These are phyloP conservation scores for Strigamia maritima DNA, from an alignment of 2,888 invertebrate genomes.

Conservation along the genomic window DNA sequence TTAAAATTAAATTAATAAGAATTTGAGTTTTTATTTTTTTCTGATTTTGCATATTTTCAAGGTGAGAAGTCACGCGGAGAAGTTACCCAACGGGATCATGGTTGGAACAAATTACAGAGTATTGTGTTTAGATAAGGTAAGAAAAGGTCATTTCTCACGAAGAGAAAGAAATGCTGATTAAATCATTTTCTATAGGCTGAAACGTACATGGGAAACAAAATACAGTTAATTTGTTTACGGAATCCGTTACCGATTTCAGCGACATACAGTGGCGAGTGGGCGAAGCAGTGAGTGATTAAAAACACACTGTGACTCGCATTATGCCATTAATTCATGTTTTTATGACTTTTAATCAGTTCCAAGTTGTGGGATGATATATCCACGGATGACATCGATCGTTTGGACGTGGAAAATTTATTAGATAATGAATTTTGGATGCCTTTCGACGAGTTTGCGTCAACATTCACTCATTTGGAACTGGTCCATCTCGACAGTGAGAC, in stretches of 20 bases:
- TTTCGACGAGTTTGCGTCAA: slow-evolving; percentile 74
- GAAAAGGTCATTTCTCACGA: slow-evolving; percentile 41
- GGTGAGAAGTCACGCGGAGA: slow-evolving; percentile 52
- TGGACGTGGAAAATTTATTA: slow-evolving; percentile 63
- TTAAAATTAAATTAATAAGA: background rate
- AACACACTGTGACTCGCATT: too few species aligned
- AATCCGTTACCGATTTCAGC: slow-evolving; percentile 61
- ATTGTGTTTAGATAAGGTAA: slow-evolving; percentile 69
- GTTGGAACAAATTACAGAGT: slow-evolving; percentile 76
- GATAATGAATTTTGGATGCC: slow-evolving; percentile 80
- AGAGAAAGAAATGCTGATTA: too few species aligned
- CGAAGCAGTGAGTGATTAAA: slow-evolving; percentile 52
- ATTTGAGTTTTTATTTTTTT: background rate
- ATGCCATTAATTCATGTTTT: too few species aligned
- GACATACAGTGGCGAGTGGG: slow-evolving; percentile 70
- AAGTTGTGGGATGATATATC: slow-evolving; percentile 75
- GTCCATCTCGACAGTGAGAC: slow-evolving; percentile 84
- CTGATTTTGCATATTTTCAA: slow-evolving; percentile 32
- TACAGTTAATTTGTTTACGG: slow-evolving; percentile 68
- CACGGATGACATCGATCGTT: slow-evolving; percentile 67
- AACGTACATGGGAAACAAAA: slow-evolving; percentile 66
- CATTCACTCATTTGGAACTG: slow-evolving; percentile 77
- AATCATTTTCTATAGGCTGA: slow-evolving; percentile 59
- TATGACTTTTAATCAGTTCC: slow-evolving; percentile 54
- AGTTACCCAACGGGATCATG: slow-evolving; percentile 68